Evolutionary conservation across 1,140 invertebrate species (phyloP).

Genomic region (Pachypeltis micranthus): DNA sequence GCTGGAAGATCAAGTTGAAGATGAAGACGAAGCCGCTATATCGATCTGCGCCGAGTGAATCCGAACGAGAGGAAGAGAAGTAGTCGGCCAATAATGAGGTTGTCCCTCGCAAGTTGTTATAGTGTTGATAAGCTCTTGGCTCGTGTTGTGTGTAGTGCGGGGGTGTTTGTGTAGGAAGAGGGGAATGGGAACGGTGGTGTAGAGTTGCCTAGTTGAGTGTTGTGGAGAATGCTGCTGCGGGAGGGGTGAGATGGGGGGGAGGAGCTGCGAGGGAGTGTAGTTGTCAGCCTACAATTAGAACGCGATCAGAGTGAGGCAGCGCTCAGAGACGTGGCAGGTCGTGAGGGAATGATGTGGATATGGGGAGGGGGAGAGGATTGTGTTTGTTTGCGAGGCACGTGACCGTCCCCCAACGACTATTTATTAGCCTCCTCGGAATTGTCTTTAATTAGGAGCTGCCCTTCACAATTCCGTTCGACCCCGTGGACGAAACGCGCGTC

Average conservation of each 20-base stretch:
- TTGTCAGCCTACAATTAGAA: slow-evolving; percentile 9
- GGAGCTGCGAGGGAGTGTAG: background rate
- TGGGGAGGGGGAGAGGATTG: background rate
- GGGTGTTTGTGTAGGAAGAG: too few relatives aligned
- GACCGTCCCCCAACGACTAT: background rate
- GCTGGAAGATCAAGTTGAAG: too few relatives aligned
- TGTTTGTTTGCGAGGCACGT: slow-evolving; percentile 5
- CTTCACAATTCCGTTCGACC: background rate
- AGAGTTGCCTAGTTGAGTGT: too few relatives aligned
- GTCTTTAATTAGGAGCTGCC: background rate
- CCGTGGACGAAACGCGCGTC: background rate
- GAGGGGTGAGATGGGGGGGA: background rate
- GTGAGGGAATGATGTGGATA: too few relatives aligned
- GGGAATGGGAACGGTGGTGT: too few relatives aligned
- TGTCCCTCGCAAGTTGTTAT: slow-evolving; percentile 3
- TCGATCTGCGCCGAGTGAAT: too few relatives aligned
- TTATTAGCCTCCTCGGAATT: background rate
- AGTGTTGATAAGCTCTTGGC: background rate
- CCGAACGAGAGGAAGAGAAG: too few relatives aligned
- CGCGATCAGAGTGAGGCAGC: slow-evolving; percentile 6
- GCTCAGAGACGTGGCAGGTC: too few relatives aligned
- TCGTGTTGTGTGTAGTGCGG: too few relatives aligned
- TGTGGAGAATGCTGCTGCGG: too few relatives aligned
- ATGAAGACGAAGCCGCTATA: too few relatives aligned
- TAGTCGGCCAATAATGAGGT: too few relatives aligned